Base-by-base conservation (phyloP, 2,113 vertebrate genomes). In the Bostrychus sinensis region DNA sequence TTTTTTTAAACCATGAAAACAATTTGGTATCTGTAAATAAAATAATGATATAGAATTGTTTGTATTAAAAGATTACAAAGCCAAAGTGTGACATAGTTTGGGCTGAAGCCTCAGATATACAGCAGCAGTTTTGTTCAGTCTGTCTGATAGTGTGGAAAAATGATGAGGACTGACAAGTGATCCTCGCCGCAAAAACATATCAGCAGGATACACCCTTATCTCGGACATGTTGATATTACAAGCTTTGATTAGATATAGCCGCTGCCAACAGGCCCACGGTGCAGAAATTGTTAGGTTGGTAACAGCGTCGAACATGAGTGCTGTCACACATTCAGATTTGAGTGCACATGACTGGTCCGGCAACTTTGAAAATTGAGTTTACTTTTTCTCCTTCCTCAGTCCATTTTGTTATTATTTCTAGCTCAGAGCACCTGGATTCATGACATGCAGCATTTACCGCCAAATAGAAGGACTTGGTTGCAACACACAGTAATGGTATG, bases 401-500 rank as follows among this genome's bases (percentile, higher is more conserved):
- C 60, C 37, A 46, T 64, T 54, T 66, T 70, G 23, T 56, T 39
- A 22, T 50, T 59, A 34, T 25, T 63, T 37, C 48, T 8, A 37
- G 26, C 43, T 54, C 19, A 46, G 34, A 66, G 51, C 56, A 43
- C 38, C 56, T 12, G 56, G 55, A 68, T 57, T 16, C 1, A 19
- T 48, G 62, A 37, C 38, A 58, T 58, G 13, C 17, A 30, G 54
- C 39, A 57, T 70, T 54, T 57, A 46, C 22, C 23, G 41, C 3
- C 22, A 69, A 19, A 12, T 2, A 41, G 30, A 38, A 58, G 20
- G 20, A 13, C 6, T 37, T 57, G 38, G 12, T 23, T 38, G 30
- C 14, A 50, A 45, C 1, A 3, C 54, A n/a, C n/a, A n/a, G n/a
- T n/a, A 34, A 61, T 22, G 22, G 9, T 46, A 39, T 53, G 34